Base-by-base conservation (phyloP, 2,888 invertebrate genomes). In the Polietes domitor region DNA sequence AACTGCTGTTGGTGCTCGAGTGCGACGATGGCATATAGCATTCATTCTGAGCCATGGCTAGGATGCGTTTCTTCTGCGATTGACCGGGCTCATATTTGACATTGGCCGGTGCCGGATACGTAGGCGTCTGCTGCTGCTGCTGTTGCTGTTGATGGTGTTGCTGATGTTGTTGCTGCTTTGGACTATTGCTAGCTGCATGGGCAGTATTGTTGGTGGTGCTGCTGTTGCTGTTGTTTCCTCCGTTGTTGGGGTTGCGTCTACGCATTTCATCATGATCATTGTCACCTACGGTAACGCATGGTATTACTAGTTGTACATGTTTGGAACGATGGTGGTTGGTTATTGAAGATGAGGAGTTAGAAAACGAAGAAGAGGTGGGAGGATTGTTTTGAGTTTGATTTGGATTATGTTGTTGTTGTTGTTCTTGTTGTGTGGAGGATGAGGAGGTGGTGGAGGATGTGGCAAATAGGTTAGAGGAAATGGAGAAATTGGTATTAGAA, bases 21-120 rank as follows among this genome's bases (percentile, higher is more conserved):
- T 75, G 85, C 47, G 71, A 83, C 88, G 95, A 94, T 87, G 95
- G 94, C 89, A 94, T 92, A 91, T 94, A 94, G 88, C 95, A 95
- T 88, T 96, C 96, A 19, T 95, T 95, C 89, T 97, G 97, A 77
- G 97, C 97, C 93, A 98, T 97, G 75, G 97, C 97, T 85, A 98
- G 92, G 75, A 98, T 93, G 32, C 97, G 94, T 92, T 98, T 98
- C 94, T 98, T 98, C 93, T 98, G 97, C 74, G 96, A 96, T 91
- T 96, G 96, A 10, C 95, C 95, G 1, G 92, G 92, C 84, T 92
- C 92, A 81, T 92, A 92, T 80, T 92, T 92, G 43, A 92, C 90
- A 86, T 87, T 90, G 12, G 73, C 43, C 43, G 75, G 86, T 10
- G 80, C 68, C 83, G 85, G 87, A 87, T 68, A 68, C 2, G 43